Conservation (phyloP, 2,797 vertebrate species). For the Tragopan temminckii region DNA sequence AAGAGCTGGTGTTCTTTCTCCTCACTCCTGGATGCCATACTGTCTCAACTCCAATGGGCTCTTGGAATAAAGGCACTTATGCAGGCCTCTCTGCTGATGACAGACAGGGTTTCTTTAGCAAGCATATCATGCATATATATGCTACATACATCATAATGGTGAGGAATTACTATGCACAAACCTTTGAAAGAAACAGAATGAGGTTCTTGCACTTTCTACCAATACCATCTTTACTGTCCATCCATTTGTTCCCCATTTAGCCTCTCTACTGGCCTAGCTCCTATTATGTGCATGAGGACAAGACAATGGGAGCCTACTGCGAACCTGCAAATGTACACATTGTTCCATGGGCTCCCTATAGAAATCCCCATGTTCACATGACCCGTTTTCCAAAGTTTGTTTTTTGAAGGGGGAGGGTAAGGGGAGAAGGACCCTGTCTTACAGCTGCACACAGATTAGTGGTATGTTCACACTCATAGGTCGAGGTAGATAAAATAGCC, state of each 20-base stretch:
- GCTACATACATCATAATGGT: neutral
- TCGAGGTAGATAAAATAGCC: neutral
- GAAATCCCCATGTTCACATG: neutral
- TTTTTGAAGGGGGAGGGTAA: neutral
- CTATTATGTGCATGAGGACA: neutral
- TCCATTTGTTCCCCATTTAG: conserved; percentile 23
- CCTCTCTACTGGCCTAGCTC: neutral
- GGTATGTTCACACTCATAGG: neutral
- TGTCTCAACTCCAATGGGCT: neutral
- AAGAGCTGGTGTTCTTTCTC: conserved; percentile 35
- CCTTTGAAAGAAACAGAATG: conserved; percentile 32
- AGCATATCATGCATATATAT: neutral
- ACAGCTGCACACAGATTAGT: neutral
- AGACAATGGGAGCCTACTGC: neutral
- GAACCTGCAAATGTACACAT: accelerated
- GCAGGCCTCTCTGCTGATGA: neutral
- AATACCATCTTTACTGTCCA: conserved; percentile 15
- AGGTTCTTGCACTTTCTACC: conserved; percentile 38
- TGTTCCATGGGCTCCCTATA: neutral
- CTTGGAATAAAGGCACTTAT: conserved; percentile 2
- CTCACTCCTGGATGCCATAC: conserved; percentile 17
- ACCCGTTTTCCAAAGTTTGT: neutral
- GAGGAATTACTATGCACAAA: conserved; percentile 27
- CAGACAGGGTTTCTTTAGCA: neutral
- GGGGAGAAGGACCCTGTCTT: neutral